Evolutionary conservation across 2,113 vertebrate genomes (phyloP), one percentile per base, ranked within the genome.

Genomic region (Pogona vitticeps): DNA sequence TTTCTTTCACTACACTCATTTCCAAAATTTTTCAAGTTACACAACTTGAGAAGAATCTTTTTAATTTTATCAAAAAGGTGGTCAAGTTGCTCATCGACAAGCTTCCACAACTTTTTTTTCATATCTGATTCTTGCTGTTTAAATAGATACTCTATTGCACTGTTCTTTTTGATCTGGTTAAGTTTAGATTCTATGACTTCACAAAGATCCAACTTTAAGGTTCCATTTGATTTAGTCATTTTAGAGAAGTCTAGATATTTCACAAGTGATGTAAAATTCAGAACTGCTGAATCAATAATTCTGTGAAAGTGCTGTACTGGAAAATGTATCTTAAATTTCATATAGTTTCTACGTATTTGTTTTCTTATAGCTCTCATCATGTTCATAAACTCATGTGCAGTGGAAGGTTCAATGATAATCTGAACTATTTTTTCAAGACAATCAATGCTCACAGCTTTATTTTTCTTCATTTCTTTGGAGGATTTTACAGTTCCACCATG

Each of bases 271-370:
- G 97, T 95, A 91, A 99, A 98, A 85, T 97, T 98, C 76, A 97
- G 95, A 83, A 97, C 96, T 86, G 97, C 98, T 88, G 98, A 98
- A 63, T 98, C 98, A 94, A 99, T 97, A 90, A 99, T 97, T 56
- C 97, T 97, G 88, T 97, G 96, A 95, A 99, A 99, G 46, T 97
- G 97, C 88, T 97, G 97, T 88, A 96, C 95, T 83, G 98, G 97
- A 93, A 99, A 98, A 14, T 95, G 98, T 73, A 98, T 97, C 90
- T 98, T 98, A 91, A 99, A 98, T 91, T 99, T 99, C 98, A 99
- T 99, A 21, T 99, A 99, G 94, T 96, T 99, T 91, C 97, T 98
- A 56, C 98, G 97, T 90, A 98, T 96, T 91, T 98, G 97, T 10
- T 96, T 93, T 33, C 98, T 97, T 93, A 99, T 95, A 61, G 94